Conservation (phyloP, 2,113 vertebrate species). For the Anarhynchus alexandrinus region DNA sequence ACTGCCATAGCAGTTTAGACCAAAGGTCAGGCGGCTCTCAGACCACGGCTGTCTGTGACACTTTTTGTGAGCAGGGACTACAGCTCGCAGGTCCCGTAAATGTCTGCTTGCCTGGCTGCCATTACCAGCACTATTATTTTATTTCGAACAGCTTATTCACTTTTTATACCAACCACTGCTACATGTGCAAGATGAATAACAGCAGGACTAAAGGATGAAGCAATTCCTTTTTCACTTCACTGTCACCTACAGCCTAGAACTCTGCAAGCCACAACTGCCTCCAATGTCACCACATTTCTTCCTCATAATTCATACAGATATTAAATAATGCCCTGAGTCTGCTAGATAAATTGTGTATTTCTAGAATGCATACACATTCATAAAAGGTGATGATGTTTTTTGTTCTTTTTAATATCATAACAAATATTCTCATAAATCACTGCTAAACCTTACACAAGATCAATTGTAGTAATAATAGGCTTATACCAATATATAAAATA, state of each 20-base stretch:
- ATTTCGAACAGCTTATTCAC: neutral
- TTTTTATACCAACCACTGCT: neutral
- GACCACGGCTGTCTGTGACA: neutral
- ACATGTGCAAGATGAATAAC: neutral
- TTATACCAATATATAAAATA: neutral
- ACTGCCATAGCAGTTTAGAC: neutral
- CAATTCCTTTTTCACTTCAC: neutral
- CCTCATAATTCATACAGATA: neutral
- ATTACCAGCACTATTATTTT: neutral
- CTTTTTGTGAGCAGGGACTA: neutral
- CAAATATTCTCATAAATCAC: neutral
- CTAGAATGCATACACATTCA: neutral
- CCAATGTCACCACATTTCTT: neutral
- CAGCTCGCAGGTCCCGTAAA: neutral
- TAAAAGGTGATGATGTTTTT: neutral
- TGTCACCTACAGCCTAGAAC: neutral
- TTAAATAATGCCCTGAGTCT: neutral
- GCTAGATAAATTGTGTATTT: neutral
- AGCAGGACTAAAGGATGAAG: neutral
- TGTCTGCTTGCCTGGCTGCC: neutral
- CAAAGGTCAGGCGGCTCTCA: neutral
- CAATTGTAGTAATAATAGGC: fast-evolving
- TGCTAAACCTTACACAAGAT: neutral
- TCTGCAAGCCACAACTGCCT: neutral
- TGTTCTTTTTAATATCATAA: neutral